Conservation (phyloP, 2,797 vertebrate species). For the Pogoniulus pusillus region DNA sequence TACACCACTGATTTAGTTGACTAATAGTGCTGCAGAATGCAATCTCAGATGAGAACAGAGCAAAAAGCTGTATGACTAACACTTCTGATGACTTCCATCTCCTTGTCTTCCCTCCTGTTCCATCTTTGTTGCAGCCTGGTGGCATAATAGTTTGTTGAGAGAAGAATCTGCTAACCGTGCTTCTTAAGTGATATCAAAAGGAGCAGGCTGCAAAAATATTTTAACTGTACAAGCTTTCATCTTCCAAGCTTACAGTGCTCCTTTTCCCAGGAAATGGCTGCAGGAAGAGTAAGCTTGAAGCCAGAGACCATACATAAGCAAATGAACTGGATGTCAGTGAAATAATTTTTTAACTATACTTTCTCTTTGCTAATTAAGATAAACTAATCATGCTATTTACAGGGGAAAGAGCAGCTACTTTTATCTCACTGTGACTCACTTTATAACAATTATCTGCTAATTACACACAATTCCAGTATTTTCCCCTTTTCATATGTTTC, state of each 20-base stretch:
- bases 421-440: neutral
- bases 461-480: neutral
- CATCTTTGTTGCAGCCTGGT: neutral
- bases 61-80: neutral
- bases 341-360: neutral
- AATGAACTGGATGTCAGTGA: neutral
- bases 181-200: neutral
- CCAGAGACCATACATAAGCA: neutral
- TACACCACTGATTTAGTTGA: neutral
- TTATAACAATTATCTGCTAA: neutral
- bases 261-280: neutral
- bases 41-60: neutral
- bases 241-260: neutral
- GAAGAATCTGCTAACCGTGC: neutral
- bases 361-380: no score
- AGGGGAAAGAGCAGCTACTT: neutral
- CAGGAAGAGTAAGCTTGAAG: neutral
- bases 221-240: neutral
- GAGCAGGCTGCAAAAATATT: neutral
- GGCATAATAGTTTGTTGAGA: neutral
- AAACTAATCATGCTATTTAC: neutral
- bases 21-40: neutral
- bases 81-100: neutral
- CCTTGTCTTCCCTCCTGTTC: neutral
- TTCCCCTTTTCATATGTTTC: neutral